Conservation (phyloP, 2,113 vertebrate genomes). For the Platysteira castanea region DNA sequence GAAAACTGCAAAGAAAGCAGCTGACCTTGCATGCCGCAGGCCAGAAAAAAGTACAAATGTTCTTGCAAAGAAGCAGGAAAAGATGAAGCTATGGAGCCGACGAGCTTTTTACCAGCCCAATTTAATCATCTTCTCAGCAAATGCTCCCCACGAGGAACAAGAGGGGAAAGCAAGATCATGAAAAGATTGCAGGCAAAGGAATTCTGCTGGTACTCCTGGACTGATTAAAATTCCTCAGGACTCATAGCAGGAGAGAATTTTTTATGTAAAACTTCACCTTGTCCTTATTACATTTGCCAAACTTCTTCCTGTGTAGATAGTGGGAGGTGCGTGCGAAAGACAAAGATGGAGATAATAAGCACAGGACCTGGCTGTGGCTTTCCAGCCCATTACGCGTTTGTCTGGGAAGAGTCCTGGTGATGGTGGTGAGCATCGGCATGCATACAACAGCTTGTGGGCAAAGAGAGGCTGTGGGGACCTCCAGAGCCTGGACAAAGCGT, state of each 20-base stretch:
- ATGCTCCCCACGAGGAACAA: constrained; percentile 56
- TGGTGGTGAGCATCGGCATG: neutral
- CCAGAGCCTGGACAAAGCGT: neutral
- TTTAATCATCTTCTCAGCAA: constrained; percentile 56
- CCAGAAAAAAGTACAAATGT: constrained; percentile 49
- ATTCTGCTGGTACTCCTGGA: constrained; percentile 39
- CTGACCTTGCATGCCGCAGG: constrained; percentile 32
- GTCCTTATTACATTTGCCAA: constrained; percentile 45
- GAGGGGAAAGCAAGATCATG: constrained; percentile 49
- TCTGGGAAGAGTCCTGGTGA: neutral
- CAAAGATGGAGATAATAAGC: constrained; percentile 3
- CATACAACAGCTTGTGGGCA: neutral
- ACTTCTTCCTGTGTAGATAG: constrained; percentile 41
- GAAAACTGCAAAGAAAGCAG: constrained; percentile 53
- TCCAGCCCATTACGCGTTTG: neutral
- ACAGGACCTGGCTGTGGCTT: neutral
- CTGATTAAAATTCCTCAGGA: constrained; percentile 65
- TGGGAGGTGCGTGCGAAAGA: neutral
- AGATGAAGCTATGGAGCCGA: constrained; percentile 7
- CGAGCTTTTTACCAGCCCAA: constrained; percentile 33
- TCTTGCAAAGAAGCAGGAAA: constrained; percentile 49
- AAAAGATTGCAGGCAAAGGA: constrained; percentile 59
- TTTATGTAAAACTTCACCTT: constrained; percentile 56
- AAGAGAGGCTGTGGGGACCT: neutral
- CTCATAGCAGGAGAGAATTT: constrained; percentile 56